Evolutionary conservation across 2,888 invertebrate species (phyloP).

Genomic region (Caenorhabditis sulstoni): DNA sequence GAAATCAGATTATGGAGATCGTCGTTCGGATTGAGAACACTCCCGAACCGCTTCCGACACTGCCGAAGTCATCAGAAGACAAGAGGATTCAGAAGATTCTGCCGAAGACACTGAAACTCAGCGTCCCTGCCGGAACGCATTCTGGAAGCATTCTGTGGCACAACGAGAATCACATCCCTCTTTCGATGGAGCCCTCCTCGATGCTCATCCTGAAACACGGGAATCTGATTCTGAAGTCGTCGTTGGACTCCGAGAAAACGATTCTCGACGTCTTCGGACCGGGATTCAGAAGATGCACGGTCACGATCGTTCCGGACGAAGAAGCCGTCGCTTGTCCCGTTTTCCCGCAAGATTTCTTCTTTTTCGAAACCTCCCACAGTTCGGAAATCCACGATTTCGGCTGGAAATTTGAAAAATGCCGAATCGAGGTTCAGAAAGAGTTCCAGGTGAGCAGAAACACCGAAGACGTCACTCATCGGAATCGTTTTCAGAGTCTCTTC

Average conservation of each 20-base stretch:
- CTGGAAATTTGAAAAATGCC: conserved; percentile 11
- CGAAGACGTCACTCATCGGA: not conserved
- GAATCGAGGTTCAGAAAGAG: conserved; percentile 6
- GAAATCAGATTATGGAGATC: conserved; percentile 12
- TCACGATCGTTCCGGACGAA: not conserved
- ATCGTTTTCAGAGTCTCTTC: conserved; percentile 26
- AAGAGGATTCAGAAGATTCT: not conserved
- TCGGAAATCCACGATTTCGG: conserved; percentile 24
- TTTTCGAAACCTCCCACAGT: conserved; percentile 14
- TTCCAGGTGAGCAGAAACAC: not conserved
- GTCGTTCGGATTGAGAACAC: not conserved
- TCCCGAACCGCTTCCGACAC: too few species aligned
- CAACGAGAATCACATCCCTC: not conserved
- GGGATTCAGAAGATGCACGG: conserved; percentile 9
- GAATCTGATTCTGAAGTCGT: conserved; percentile 23
- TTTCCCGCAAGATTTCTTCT: conserved; percentile 13
- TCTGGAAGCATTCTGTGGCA: conserved; percentile 22
- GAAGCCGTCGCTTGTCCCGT: conserved; percentile 10
- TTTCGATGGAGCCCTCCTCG: conserved; percentile 15
- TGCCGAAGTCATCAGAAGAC: not conserved
- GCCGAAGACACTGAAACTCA: conserved; percentile 10
- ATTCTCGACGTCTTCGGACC: conserved; percentile 18
- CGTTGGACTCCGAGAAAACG: not conserved
- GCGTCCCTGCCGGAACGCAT: conserved; percentile 7
- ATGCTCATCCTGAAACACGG: conserved; percentile 1